These are phyloP conservation scores for Tilapia sparmanii DNA, from an alignment of 2,113 vertebrate species.

Conservation along the genomic window DNA sequence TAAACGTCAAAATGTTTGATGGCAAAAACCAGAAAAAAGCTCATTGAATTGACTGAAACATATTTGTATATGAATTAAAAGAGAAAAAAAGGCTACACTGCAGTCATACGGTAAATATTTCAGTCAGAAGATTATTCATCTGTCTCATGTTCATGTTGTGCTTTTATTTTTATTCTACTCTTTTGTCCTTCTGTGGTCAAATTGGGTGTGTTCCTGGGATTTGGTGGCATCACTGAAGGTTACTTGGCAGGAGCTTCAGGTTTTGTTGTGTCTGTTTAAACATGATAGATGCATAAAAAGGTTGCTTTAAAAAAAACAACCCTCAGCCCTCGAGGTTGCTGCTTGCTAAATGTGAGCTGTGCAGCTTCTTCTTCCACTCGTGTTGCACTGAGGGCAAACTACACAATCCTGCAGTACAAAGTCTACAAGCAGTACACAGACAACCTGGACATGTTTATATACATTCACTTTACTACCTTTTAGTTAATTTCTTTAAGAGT, in stretches of 20 bases:
- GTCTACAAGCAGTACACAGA: neutral
- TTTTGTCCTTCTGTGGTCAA: neutral
- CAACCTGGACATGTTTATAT: neutral
- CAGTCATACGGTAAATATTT: neutral
- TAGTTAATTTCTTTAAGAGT: neutral
- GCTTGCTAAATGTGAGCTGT: neutral
- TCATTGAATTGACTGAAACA: rapidly evolving
- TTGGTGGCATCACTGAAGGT: neutral
- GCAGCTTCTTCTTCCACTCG: neutral
- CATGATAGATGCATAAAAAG: neutral
- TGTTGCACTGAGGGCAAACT: neutral
- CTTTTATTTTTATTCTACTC: neutral
- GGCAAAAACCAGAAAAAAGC: neutral
- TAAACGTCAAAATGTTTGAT: neutral
- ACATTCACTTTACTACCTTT: neutral
- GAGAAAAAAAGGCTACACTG: rapidly evolving
- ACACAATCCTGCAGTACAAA: rapidly evolving
- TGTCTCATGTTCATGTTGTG: neutral
- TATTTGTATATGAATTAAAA: neutral
- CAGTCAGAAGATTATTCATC: neutral
- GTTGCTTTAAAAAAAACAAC: neutral
- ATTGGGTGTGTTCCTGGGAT: neutral
- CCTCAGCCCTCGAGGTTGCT: neutral
- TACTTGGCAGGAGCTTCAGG: neutral
- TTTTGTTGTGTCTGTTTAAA: neutral